phyloP scores from a whole-genome alignment of 2,888 invertebrate genomes.

The Callinectes sapidus region DNA sequence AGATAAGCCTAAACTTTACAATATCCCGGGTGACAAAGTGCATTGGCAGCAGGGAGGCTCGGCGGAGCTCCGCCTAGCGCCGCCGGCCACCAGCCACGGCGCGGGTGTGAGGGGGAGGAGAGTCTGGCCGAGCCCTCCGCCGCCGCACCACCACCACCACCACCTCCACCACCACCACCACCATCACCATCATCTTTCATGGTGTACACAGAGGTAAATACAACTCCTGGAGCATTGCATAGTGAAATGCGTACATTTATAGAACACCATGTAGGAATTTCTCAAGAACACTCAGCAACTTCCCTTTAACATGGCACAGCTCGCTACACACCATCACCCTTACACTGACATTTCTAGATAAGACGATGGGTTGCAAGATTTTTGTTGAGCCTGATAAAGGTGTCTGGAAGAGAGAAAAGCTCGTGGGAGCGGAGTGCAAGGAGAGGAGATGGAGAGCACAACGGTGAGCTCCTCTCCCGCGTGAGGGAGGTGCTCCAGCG shows the following conservation, averaged over 20 bases:
- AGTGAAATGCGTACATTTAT: conserved; percentile 19
- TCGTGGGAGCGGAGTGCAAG: conserved; percentile 19
- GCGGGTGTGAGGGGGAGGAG: conserved; percentile 50
- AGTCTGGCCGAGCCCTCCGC: conserved; percentile 16
- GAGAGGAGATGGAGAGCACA: neutral
- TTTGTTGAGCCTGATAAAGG: neutral
- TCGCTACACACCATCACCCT: conserved; percentile 20
- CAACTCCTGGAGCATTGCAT: neutral
- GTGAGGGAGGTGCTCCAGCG: conserved; percentile 26
- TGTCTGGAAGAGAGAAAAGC: conserved; percentile 14
- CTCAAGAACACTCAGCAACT: conserved; percentile 13
- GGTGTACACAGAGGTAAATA: conserved; percentile 53
- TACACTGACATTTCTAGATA: conserved; percentile 17
- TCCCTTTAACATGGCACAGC: conserved; percentile 1
- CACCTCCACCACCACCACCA: conserved; percentile 41
- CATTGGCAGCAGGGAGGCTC: conserved; percentile 56
- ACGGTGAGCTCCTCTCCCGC: conserved; percentile 17
- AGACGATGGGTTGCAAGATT: neutral
- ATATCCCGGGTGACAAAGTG: conserved; percentile 64
- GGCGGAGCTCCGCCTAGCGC: conserved; percentile 60
- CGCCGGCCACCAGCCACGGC: conserved; percentile 51
- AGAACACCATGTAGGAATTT: neutral
- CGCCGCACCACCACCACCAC: conserved; percentile 50
- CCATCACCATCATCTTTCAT: conserved; percentile 48
- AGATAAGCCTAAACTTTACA: conserved; percentile 63